Conservation (phyloP, 1,140 invertebrate species). For the Drosophila willistoni region DNA sequence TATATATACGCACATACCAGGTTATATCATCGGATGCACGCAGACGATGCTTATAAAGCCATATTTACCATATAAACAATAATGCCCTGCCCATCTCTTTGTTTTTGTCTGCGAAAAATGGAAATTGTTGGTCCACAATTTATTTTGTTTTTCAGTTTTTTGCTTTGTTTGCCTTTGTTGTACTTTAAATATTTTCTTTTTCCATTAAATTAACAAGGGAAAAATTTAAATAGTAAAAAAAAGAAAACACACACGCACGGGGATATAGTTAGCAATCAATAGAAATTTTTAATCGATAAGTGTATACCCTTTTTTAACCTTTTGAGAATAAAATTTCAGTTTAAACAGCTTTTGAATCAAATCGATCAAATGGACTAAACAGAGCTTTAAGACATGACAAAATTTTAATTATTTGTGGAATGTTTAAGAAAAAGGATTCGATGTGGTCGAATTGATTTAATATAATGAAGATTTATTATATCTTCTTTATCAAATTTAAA, state of each 20-base stretch:
- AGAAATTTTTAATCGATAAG: not conserved
- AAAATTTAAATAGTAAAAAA: not conserved
- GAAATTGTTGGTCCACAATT: conserved; percentile 30
- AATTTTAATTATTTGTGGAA: too few species aligned
- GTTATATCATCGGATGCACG: conserved; percentile 16
- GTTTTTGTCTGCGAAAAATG: conserved; percentile 25
- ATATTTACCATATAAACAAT: conserved; percentile 28
- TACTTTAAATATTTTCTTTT: conserved; percentile 47
- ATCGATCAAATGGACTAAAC: too few species aligned
- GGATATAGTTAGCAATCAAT: not conserved
- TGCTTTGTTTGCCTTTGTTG: conserved; percentile 33
- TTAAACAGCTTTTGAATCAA: too few species aligned
- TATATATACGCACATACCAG: conserved; percentile 5
- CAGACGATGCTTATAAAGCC: conserved; percentile 27
- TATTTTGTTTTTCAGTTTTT: conserved; percentile 38
- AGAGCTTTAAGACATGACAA: too few species aligned
- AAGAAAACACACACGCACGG: too few species aligned
- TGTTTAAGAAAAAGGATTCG: too few species aligned
- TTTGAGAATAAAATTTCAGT: too few species aligned
- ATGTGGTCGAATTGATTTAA: too few species aligned
- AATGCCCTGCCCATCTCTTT: conserved; percentile 36
- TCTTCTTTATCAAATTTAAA: too few species aligned
- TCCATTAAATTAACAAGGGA: conserved; percentile 3
- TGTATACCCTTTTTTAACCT: not conserved
- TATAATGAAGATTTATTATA: too few species aligned